Evolutionary conservation across 1,140 invertebrate genomes (phyloP).

Genomic region (Ips nitidus): DNA sequence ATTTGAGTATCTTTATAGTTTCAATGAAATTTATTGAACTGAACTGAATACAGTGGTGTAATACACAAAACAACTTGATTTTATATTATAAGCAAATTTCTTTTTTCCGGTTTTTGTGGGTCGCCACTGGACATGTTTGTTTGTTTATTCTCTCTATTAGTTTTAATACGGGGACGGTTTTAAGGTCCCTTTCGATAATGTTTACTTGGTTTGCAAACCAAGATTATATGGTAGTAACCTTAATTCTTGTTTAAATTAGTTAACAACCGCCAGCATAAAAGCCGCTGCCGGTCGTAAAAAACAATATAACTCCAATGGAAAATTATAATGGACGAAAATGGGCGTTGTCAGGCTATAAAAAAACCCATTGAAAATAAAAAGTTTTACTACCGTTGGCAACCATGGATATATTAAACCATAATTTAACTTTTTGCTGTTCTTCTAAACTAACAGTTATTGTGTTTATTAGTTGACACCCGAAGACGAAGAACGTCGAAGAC

Average conservation of each 20-base stretch:
- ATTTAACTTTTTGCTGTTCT: neutral
- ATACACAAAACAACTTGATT: no score
- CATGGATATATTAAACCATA: neutral
- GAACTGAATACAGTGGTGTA: no score
- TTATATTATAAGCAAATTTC: no score
- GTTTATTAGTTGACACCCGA: constrained; percentile 77
- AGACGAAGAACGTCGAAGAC: constrained; percentile 81
- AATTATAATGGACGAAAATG: constrained; percentile 2
- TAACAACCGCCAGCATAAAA: neutral
- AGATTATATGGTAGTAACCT: neutral
- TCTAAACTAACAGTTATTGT: neutral
- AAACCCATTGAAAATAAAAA: neutral
- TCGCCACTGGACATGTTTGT: no score
- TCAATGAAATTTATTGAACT: no score
- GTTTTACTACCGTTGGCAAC: neutral
- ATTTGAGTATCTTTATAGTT: no score
- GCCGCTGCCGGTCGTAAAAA: constrained; percentile 1
- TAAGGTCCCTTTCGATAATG: no score
- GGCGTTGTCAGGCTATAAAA: neutral
- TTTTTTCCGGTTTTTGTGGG: no score
- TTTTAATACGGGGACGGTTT: no score
- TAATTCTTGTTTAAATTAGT: neutral
- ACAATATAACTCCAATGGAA: neutral
- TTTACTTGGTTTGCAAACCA: no score
- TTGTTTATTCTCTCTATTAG: no score